Evolutionary conservation across 1,140 invertebrate genomes (phyloP).

Genomic region (Prorops nasuta): DNA sequence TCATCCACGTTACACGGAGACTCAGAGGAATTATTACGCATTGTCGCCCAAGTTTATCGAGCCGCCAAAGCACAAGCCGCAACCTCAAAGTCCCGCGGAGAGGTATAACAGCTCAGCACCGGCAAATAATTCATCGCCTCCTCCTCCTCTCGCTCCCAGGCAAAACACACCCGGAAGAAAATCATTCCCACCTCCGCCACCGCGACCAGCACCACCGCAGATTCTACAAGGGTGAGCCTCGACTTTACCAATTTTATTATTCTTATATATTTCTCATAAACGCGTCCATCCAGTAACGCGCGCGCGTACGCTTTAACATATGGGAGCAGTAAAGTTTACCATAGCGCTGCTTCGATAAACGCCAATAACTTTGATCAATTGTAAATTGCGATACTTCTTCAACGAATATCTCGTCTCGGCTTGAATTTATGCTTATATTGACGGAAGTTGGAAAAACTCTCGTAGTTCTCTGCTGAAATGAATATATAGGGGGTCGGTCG

Average conservation of each 20-base stretch:
- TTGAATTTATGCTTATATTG: too few species aligned
- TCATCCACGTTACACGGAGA: constrained; percentile 25
- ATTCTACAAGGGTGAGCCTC: constrained; percentile 41
- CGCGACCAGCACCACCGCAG: constrained; percentile 48
- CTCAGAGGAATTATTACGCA: constrained; percentile 31
- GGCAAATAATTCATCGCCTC: constrained; percentile 33
- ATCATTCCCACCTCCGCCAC: constrained; percentile 49
- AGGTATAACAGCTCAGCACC: constrained; percentile 21
- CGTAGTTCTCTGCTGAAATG: constrained; percentile 9
- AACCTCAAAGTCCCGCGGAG: constrained; percentile 31
- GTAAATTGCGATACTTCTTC: too few species aligned
- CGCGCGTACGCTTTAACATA: too few species aligned
- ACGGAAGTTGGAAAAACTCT: too few species aligned
- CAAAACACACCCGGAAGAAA: constrained; percentile 43
- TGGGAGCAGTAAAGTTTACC: too few species aligned
- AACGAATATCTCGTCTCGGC: too few species aligned
- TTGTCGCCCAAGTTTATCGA: constrained; percentile 42
- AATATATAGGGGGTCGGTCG: constrained; percentile 6
- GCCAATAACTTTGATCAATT: too few species aligned
- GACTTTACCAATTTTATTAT: too few species aligned
- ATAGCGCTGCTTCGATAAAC: too few species aligned
- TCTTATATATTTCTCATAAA: too few species aligned
- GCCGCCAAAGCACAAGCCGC: constrained; percentile 31
- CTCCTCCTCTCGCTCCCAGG: constrained; percentile 48
- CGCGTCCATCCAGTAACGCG: too few species aligned